These are phyloP conservation scores for Tetranychus truncatus DNA, from an alignment of 2,888 invertebrate genomes.

Conservation along the genomic window DNA sequence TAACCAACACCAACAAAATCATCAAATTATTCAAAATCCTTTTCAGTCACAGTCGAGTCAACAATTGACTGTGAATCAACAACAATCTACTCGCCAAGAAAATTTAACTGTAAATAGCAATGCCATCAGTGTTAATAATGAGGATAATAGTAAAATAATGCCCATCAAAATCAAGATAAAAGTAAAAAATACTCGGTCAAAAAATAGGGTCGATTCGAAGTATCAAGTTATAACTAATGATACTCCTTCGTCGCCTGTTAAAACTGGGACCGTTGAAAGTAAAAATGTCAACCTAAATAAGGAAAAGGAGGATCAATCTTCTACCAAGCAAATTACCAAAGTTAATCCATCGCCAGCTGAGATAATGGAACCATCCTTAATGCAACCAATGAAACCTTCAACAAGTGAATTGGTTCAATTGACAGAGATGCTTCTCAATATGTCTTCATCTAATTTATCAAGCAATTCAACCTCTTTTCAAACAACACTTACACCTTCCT, in stretches of 20 bases:
- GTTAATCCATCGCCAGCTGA: not conserved
- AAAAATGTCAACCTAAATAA: not conserved
- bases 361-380: not conserved
- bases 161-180: not conserved
- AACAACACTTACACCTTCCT: not conserved
- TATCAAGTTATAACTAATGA: not conserved
- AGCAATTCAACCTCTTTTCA: not conserved
- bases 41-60: no score
- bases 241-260: not conserved
- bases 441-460: constrained; percentile 6
- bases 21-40: not conserved
- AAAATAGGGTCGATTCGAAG: not conserved
- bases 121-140: not conserved
- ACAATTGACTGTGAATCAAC: not conserved
- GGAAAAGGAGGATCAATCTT: not conserved
- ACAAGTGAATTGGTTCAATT: constrained; percentile 4
- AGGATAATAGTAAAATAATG: not conserved
- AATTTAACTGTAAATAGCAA: not conserved
- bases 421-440: constrained; percentile 6
- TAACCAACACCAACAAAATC: not conserved
- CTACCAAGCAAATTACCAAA: no score
- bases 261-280: not conserved
- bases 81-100: not conserved
- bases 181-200: not conserved
- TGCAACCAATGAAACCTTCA: not conserved